These are phyloP conservation scores for Cotesia chilonis DNA, from an alignment of 1,140 invertebrate species.

Conservation along the genomic window DNA sequence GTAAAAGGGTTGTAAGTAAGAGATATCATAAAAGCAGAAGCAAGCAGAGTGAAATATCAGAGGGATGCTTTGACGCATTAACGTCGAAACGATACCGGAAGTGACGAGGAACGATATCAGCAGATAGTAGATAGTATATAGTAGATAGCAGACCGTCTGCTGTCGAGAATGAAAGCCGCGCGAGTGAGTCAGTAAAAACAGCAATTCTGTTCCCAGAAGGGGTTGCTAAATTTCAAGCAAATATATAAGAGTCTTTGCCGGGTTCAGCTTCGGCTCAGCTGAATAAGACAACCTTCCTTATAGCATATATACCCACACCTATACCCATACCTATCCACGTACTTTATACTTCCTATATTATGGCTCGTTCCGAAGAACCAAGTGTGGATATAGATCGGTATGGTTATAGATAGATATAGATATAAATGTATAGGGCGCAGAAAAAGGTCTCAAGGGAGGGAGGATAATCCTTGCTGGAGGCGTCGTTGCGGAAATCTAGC, in stretches of 20 bases:
- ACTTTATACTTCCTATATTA: too few relatives aligned
- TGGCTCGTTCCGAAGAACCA: not conserved
- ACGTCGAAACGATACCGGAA: conserved; percentile 27
- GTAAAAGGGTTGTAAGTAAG: not conserved
- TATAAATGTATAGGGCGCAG: not conserved
- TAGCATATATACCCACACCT: too few relatives aligned
- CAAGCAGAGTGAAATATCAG: conserved; percentile 10
- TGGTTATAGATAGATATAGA: conserved; percentile 7
- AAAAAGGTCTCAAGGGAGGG: conserved; percentile 34
- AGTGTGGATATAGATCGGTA: not conserved
- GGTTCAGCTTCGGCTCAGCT: not conserved
- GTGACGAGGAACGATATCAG: conserved; percentile 23
- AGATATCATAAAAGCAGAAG: conserved; percentile 11
- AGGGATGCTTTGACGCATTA: conserved; percentile 14
- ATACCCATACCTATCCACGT: too few relatives aligned
- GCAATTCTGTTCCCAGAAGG: conserved; percentile 7
- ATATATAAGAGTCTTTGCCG: not conserved
- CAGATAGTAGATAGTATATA: too few relatives aligned
- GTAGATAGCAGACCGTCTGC: too few relatives aligned
- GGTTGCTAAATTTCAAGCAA: conserved; percentile 1
- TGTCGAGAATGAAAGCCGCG: not conserved
- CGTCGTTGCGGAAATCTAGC: conserved; percentile 47
- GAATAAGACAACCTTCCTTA: not conserved
- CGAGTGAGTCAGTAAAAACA: conserved; percentile 21
- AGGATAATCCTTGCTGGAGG: conserved; percentile 49